Base-by-base conservation (phyloP, 2,797 vertebrate species). In the Sebastes aleutianus region DNA sequence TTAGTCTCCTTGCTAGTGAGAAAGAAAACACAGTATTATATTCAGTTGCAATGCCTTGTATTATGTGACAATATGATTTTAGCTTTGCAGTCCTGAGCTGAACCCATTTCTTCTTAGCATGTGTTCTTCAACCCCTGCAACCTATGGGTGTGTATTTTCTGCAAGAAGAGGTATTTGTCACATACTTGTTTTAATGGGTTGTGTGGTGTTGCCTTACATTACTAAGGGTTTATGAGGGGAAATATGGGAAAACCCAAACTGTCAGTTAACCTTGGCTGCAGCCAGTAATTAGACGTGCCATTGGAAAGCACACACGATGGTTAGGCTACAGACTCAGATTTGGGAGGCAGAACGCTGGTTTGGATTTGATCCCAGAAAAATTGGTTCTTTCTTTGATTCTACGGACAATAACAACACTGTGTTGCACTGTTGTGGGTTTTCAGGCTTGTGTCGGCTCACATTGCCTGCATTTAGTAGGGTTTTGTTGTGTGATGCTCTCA, bases 251-350 rank as follows among this genome's bases (percentile, higher is more conserved):
- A 91, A 65, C 88, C 81, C 74, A 86, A 87, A 82, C 84, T 89
- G 87, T 86, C 86, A 88, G 88, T 91, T 89, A 90, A 85, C 82
- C 67, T 69, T 65, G 73, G 36, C 83, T 78, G 80, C 72, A 91
- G 79, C 80, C 91, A 91, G 84, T 93, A 93, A 94, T 94, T 90
- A 93, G 70, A 86, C 77, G 26, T 87, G 75, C 80, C 65, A 80
- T 77, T 90, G 85, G 85, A 88, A 89, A 89, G 79, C 79, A 65
- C 70, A 81, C 76, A 83, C 31, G 36, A 89, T 81, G 77, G 85
- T 91, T 88, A 24, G 63, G 22, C 63, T 16, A 87, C 81, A 75
- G 84, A 87, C 68, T 87, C 73, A 84, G 86, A 85, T 86, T 87
- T 77, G 86, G 86, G 81, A 91, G 79, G 80, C 56, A 75, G 87